Evolutionary conservation across 2,113 vertebrate genomes (phyloP), one percentile per base, ranked within the genome.

Genomic region (Sterna hirundo): DNA sequence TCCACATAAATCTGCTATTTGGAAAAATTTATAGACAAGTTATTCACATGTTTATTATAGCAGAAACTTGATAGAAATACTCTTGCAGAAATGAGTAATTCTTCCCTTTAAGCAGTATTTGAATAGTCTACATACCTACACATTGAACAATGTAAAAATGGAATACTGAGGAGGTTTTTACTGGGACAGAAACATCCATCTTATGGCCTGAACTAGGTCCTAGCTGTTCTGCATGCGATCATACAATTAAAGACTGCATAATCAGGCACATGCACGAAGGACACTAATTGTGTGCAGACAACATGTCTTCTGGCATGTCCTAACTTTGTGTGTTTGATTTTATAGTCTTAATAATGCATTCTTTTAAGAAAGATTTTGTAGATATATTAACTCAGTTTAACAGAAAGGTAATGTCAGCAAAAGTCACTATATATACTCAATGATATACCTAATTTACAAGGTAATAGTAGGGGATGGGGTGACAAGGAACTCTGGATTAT

Each of bases 401-500:
- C 71, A 72, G 68, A 90, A 93, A 54, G 66, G 21, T 79, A 5
- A 26, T 20, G 68, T 83, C 84, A 91, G 84, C 47, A 90, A 23
- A 83, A 85, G 13, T 68, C 78, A 74, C 42, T 55, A 58, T 3
- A 82, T 16, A 55, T 21, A 49, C 34, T 66, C 82, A 77, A 3
- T 10, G 46, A 80, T 54, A 89, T 1, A 5, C 34, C 13, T 62
- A 54, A 95, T 97, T 96, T 97, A 96, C 42, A 95, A 93, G 86
- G 91, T 71, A 92, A 66, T 29, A 83, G 81, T 51, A 54, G 29
- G 26, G 23, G 82, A 87, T 46, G 38, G 23, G 14, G 64, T 80
- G 71, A 97, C 89, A 76, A 62, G 87, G 84, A 96, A 91, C 71
- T 83, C 94, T 91, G 93, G 91, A 93, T 86, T 95, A 95, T 86